Evolutionary conservation across 2,888 invertebrate genomes (phyloP).

Genomic region (Calameuta idolon): DNA sequence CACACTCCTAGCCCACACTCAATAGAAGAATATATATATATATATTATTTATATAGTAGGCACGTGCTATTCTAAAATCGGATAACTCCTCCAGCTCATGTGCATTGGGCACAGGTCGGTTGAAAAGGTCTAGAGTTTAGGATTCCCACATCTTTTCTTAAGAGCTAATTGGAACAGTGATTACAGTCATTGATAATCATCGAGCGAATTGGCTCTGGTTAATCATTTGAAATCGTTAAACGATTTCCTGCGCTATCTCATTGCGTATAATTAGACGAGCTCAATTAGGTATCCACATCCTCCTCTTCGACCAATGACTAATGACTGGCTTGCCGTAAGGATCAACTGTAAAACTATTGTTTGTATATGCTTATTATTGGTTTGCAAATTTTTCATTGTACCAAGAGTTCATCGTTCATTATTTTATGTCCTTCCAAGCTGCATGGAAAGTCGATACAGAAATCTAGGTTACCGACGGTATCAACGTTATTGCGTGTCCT

Average conservation of each 20-base stretch:
- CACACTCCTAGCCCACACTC: too few relatives aligned
- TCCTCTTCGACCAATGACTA: neutral
- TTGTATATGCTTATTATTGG: neutral
- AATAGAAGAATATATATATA: neutral
- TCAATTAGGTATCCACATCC: neutral
- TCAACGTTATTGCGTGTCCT: conserved; percentile 31
- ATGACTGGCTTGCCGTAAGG: neutral
- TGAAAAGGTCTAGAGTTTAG: neutral
- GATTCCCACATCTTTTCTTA: neutral
- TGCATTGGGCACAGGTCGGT: neutral
- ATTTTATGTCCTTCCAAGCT: neutral
- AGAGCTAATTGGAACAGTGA: neutral
- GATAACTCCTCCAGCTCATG: neutral
- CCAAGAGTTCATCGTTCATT: neutral
- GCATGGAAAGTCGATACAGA: neutral
- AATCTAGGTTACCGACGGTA: conserved; percentile 28
- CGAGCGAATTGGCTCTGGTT: neutral
- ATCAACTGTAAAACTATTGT: neutral
- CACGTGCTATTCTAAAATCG: neutral
- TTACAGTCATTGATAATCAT: neutral
- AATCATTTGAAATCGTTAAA: neutral
- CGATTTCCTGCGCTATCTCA: neutral
- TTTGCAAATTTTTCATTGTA: conserved; percentile 21
- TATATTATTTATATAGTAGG: neutral
- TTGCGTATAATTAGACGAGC: neutral